These are phyloP conservation scores for Chromoteleia sp. DNA, from an alignment of 2,888 invertebrate species.

Conservation along the genomic window DNA sequence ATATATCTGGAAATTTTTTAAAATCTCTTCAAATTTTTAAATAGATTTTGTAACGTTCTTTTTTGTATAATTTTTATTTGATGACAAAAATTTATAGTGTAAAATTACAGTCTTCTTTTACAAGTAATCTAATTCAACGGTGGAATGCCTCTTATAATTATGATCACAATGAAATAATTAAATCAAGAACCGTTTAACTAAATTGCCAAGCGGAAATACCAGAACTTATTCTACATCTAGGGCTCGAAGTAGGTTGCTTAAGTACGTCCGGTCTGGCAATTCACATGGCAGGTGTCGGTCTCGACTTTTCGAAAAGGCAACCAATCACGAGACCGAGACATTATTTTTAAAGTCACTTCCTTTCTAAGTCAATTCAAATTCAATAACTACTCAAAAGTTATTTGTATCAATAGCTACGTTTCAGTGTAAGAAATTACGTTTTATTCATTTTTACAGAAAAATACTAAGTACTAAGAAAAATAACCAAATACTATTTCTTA, in stretches of 20 bases:
- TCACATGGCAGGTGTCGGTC: conserved; percentile 63
- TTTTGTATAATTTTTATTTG: too few species aligned
- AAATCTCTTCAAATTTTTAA: too few species aligned
- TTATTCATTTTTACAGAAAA: too few species aligned
- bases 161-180: conserved; percentile 64
- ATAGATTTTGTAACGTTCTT: too few species aligned
- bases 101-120: conserved; percentile 3
- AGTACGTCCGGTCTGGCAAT: conserved; percentile 61
- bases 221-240: conserved; percentile 56
- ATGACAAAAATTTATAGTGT: background rate
- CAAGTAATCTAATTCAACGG: conserved; percentile 35
- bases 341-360: conserved; percentile 51
- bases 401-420: conserved; percentile 13
- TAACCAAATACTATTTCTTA: too few species aligned
- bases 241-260: conserved; percentile 63
- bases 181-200: conserved; percentile 63
- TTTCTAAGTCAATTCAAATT: conserved; percentile 19
- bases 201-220: conserved; percentile 64
- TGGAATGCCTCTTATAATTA: conserved; percentile 55
- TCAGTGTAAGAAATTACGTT: too few species aligned
- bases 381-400: conserved; percentile 17
- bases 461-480: too few species aligned
- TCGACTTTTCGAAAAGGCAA: conserved; percentile 45
- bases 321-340: conserved; percentile 39
- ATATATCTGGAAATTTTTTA: too few species aligned